These are phyloP conservation scores for Chaetogeoica ovagalla DNA, from an alignment of 2,888 invertebrate species.

Conservation along the genomic window DNA sequence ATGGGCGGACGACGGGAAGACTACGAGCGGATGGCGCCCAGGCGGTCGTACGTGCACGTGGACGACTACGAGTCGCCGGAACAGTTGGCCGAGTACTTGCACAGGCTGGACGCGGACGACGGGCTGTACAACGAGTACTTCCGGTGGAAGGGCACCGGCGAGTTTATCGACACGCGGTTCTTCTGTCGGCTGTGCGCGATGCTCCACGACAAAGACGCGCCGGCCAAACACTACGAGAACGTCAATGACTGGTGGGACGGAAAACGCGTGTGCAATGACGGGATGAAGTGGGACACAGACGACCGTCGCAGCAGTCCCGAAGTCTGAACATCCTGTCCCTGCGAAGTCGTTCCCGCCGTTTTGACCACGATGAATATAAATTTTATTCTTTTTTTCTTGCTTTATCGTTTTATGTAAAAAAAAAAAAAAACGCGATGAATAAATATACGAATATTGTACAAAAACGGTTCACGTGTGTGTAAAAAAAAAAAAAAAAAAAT, in stretches of 20 bases:
- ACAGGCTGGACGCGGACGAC: constrained; percentile 82
- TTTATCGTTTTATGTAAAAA: too few relatives aligned
- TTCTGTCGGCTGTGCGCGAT: constrained; percentile 88
- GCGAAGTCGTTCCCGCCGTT: too few relatives aligned
- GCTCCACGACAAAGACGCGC: constrained; percentile 71
- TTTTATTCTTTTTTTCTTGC: too few relatives aligned
- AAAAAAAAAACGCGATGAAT: too few relatives aligned
- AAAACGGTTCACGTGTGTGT: too few relatives aligned
- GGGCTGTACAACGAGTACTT: constrained; percentile 93
- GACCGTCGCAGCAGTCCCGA: too few relatives aligned
- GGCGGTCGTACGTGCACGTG: constrained; percentile 91
- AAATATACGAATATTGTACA: too few relatives aligned
- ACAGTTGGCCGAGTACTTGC: constrained; percentile 83
- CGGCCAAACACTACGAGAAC: constrained; percentile 71
- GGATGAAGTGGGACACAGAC: too few relatives aligned
- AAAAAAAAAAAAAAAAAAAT: too few relatives aligned
- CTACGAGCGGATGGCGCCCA: constrained; percentile 84
- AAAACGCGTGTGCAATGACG: constrained; percentile 71
- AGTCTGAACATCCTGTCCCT: too few relatives aligned
- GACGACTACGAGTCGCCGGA: constrained; percentile 89
- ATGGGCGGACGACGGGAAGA: constrained; percentile 94
- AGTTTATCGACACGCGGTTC: constrained; percentile 94
- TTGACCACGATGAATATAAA: too few relatives aligned
- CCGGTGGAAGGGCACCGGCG: constrained; percentile 90
- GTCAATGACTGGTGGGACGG: constrained; percentile 93